Evolutionary conservation across 1,140 invertebrate species (phyloP).

Genomic region (Rhynchophorus ferrugineus): DNA sequence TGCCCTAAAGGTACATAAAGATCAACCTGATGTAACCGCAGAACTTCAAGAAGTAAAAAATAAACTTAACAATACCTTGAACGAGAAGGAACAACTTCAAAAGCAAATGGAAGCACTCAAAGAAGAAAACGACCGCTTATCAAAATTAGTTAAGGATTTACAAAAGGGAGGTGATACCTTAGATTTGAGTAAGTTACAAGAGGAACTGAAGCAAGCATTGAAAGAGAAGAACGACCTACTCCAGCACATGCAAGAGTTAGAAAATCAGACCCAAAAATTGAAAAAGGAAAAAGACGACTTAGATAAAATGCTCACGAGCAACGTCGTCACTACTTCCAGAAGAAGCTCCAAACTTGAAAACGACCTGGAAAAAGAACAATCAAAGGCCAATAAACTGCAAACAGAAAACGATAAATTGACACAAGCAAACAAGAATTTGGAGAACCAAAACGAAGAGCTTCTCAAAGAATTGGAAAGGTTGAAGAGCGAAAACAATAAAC

Average conservation of each 20-base stretch:
- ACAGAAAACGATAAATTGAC: slow-evolving; percentile 8
- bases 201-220: too few relatives aligned
- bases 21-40: not conserved
- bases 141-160: slow-evolving; percentile 6
- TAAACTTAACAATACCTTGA: not conserved
- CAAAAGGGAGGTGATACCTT: not conserved
- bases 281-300: slow-evolving; percentile 21
- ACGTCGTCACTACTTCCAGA: slow-evolving; percentile 11
- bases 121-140: slow-evolving; percentile 2
- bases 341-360: slow-evolving; percentile 21
- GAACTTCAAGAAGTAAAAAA: slow-evolving; percentile 1
- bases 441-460: slow-evolving; percentile 4
- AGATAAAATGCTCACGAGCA: slow-evolving; percentile 21
- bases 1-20: not conserved
- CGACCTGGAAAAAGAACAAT: slow-evolving; percentile 6
- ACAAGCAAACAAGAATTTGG: slow-evolving; percentile 2
- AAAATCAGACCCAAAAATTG: slow-evolving; percentile 5
- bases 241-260: not conserved
- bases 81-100: not conserved
- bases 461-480: not conserved
- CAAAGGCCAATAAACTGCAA: slow-evolving; percentile 9
- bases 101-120: slow-evolving; percentile 1
- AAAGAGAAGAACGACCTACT: slow-evolving; percentile 6
- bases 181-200: too few relatives aligned
- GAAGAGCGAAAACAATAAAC: slow-evolving; percentile 14